Conservation (phyloP, 1,140 invertebrate species). For the Zaprionus taronus region DNA sequence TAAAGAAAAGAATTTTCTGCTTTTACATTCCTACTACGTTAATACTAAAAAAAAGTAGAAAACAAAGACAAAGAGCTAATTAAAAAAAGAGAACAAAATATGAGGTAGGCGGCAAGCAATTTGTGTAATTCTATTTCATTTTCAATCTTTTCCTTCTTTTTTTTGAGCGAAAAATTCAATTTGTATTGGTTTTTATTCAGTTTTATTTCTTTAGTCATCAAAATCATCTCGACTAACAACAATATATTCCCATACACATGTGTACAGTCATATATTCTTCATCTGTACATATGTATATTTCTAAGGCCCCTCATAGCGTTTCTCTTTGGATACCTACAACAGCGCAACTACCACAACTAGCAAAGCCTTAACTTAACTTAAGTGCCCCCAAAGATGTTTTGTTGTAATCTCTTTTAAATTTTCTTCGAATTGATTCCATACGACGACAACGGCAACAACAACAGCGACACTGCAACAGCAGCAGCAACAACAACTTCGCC, state of each 20-base stretch:
- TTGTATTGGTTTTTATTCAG: neutral
- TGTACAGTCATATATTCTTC: constrained; percentile 7
- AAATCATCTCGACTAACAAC: constrained; percentile 1
- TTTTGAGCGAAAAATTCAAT: constrained; percentile 1
- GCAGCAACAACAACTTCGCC: constrained; percentile 41
- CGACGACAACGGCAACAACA: constrained; percentile 53
- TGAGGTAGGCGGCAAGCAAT: constrained; percentile 65
- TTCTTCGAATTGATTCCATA: constrained; percentile 77
- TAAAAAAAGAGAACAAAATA: constrained; percentile 51
- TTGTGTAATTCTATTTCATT: constrained; percentile 46
- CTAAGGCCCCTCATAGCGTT: constrained; percentile 18
- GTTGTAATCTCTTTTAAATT: constrained; percentile 77
- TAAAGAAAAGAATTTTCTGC: constrained; percentile 60
- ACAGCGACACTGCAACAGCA: constrained; percentile 45
- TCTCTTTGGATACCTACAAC: constrained; percentile 34
- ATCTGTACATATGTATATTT: neutral
- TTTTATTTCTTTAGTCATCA: constrained; percentile 18
- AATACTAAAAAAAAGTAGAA: constrained; percentile 41
- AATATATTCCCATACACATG: neutral
- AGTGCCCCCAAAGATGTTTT: constrained; percentile 42
- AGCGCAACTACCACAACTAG: constrained; percentile 22
- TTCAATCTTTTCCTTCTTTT: constrained; percentile 16
- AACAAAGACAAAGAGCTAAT: constrained; percentile 28
- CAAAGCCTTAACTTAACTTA: constrained; percentile 7
- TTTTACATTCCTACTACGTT: constrained; percentile 77